These are phyloP conservation scores for Limnephilus auricula DNA, from an alignment of 2,888 invertebrate species.

Conservation along the genomic window DNA sequence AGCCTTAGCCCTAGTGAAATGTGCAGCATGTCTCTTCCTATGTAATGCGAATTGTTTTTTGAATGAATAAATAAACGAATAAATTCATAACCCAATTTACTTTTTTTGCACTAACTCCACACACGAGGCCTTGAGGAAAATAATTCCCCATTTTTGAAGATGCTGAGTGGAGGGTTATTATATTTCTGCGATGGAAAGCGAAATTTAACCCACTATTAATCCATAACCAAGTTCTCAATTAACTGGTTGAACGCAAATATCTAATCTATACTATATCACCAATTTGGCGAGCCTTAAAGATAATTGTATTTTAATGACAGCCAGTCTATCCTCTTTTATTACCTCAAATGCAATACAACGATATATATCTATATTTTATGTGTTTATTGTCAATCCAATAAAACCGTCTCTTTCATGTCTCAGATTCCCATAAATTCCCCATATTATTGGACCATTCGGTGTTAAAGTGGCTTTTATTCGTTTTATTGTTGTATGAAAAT, in stretches of 20 bases:
- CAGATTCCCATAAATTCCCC: neutral
- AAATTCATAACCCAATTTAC: too few species aligned
- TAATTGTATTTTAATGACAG: neutral
- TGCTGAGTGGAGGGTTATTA: too few species aligned
- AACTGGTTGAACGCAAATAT: neutral
- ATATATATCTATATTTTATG: neutral
- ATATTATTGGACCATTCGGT: neutral
- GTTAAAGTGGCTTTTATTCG: neutral
- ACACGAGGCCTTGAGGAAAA: too few species aligned
- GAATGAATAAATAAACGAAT: too few species aligned
- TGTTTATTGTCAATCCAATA: neutral
- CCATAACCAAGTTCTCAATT: neutral
- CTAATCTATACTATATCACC: neutral
- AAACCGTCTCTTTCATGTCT: neutral
- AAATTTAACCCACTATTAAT: too few species aligned
- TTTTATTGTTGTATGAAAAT: slow-evolving; percentile 2
- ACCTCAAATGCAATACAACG: neutral
- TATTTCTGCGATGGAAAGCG: too few species aligned
- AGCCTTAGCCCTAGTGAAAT: too few species aligned
- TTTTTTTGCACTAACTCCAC: too few species aligned
- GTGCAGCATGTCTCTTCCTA: too few species aligned
- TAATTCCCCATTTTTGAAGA: too few species aligned
- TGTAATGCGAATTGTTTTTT: too few species aligned
- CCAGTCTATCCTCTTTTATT: neutral
- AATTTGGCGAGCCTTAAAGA: neutral